Evolutionary conservation across 2,888 invertebrate genomes (phyloP).

Genomic region (Lacanobia wlatinum): DNA sequence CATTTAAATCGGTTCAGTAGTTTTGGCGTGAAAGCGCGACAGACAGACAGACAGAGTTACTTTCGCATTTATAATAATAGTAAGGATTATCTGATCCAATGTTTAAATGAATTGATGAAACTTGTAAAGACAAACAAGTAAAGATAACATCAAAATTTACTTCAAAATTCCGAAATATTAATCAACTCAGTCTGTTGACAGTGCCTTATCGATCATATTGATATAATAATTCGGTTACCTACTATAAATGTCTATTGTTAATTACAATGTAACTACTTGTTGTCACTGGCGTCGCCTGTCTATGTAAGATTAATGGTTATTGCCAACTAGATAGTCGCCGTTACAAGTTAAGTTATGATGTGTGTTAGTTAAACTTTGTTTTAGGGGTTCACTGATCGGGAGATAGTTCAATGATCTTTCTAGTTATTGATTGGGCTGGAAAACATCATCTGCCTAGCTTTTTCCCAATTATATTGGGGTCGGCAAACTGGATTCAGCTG

Average conservation of each 20-base stretch:
- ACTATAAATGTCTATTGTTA: conserved; percentile 10
- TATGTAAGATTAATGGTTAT: conserved; percentile 26
- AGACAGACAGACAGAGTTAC: no score
- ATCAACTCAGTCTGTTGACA: background rate
- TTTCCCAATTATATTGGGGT: no score
- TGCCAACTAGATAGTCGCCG: background rate
- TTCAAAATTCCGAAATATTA: conserved; percentile 1
- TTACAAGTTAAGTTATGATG: conserved; percentile 15
- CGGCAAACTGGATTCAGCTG: no score
- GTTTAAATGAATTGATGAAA: background rate
- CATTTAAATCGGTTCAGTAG: no score
- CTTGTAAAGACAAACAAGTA: conserved; percentile 10
- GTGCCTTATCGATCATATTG: conserved; percentile 5
- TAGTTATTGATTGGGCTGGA: background rate
- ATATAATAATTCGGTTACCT: background rate
- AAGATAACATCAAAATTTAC: background rate
- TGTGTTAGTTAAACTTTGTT: background rate
- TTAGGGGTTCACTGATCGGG: background rate
- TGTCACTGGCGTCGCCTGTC: conserved; percentile 15
- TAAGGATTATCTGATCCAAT: background rate
- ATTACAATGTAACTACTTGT: conserved; percentile 20
- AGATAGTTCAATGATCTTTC: background rate
- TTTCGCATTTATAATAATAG: no score
- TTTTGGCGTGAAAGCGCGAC: no score
- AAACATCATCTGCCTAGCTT: no score